A percentile compares a stretch with the other conserved stretches of the same genome.
Evolutionary conservation across 64 coral and sea anemone genomes (phyloP).

Genomic region (Acropora tenuis): DNA sequence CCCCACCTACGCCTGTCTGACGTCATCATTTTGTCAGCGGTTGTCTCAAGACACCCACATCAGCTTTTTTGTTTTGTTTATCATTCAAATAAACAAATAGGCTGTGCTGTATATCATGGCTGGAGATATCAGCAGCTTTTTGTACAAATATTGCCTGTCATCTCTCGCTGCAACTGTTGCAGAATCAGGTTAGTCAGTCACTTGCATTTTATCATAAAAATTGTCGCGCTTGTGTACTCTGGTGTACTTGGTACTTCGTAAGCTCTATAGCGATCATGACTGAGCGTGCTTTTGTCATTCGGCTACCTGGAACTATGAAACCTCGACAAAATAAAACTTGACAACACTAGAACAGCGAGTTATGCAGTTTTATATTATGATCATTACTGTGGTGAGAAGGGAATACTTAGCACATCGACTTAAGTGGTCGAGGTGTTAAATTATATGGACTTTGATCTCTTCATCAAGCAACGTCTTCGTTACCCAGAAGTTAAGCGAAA

Average conservation of each 20-base stretch:
- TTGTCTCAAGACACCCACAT: neutral
- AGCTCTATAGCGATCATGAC: neutral
- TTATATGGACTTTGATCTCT: neutral
- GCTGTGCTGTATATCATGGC: constrained; percentile 1
- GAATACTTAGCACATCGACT: too few species aligned
- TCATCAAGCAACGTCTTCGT: neutral
- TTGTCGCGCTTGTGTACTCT: neutral
- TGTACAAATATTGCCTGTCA: constrained; percentile 82
- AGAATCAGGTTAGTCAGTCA: constrained; percentile 69
- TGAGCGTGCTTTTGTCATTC: neutral
- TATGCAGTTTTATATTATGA: too few species aligned
- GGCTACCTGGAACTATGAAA: too few species aligned
- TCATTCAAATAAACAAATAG: neutral
- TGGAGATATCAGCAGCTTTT: constrained; percentile 53
- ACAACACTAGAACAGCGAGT: too few species aligned
- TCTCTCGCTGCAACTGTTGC: constrained; percentile 88
- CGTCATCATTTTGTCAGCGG: neutral
- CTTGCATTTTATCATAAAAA: neutral
- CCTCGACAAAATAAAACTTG: too few species aligned
- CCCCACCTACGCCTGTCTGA: neutral
- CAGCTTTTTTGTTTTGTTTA: neutral
- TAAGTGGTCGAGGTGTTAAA: neutral
- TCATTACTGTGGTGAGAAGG: too few species aligned
- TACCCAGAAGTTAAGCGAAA: too few species aligned
- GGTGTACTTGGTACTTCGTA: neutral